A percentile compares a stretch with the other conserved stretches of the same genome.
phyloP scores from a whole-genome alignment of 2,113 vertebrate genomes.

The Cariama cristata region DNA sequence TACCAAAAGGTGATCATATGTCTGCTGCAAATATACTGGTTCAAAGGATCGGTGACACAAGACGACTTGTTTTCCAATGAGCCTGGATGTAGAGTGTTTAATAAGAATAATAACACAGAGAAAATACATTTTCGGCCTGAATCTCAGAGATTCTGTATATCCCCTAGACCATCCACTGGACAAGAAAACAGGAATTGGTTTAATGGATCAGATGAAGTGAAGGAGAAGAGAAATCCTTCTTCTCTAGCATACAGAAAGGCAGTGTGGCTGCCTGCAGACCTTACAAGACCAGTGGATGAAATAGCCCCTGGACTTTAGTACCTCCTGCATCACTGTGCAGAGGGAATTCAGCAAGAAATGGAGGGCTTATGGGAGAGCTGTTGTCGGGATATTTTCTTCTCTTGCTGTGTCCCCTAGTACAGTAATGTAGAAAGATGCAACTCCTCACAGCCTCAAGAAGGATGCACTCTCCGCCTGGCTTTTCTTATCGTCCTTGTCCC shows the following conservation, averaged over 20 bases:
- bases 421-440: rapidly evolving
- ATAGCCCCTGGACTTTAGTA: background rate
- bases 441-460: rapidly evolving
- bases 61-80: background rate
- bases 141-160: background rate
- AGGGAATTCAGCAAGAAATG: background rate
- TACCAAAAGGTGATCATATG: background rate
- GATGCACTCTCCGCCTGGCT: rapidly evolving
- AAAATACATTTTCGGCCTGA: background rate
- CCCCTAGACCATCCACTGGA: background rate
- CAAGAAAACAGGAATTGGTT: background rate
- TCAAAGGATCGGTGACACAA: background rate
- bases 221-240: background rate
- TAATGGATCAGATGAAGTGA: background rate
- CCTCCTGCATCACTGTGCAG: background rate
- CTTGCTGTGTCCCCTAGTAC: background rate
- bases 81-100: background rate
- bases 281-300: background rate
- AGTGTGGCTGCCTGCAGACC: background rate
- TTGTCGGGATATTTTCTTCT: background rate
- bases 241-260: too few species aligned
- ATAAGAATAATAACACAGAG: background rate
- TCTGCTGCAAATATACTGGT: background rate
- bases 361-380: background rate
- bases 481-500: background rate